phyloP scores from a whole-genome alignment of 1,140 invertebrate genomes.

The Grapholita molesta region DNA sequence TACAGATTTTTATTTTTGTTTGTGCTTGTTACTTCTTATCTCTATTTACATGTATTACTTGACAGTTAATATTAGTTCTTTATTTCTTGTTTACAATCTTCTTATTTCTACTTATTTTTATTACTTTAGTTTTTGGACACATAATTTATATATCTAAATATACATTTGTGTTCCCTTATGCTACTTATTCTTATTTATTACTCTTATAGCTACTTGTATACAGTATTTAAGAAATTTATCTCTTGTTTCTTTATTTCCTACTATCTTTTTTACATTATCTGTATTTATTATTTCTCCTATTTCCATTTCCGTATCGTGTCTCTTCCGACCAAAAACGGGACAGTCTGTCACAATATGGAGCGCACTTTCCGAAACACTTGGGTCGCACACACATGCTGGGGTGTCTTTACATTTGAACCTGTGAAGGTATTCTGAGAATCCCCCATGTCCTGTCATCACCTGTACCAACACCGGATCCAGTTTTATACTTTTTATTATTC shows the following conservation, averaged over 20 bases:
- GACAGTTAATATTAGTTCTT: too few species aligned
- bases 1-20: too few species aligned
- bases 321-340: not conserved
- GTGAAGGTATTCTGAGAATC: not conserved
- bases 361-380: not conserved
- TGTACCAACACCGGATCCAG: not conserved
- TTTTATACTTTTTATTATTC: not conserved
- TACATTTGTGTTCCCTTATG: too few species aligned
- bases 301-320: not conserved
- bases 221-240: not conserved
- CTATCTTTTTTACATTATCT: not conserved
- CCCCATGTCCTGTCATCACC: constrained; percentile 4
- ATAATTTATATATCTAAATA: too few species aligned
- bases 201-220: too few species aligned
- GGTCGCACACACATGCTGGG: not conserved
- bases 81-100: too few species aligned
- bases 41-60: too few species aligned
- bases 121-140: too few species aligned
- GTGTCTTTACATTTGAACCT: not conserved
- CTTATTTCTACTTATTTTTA: too few species aligned
- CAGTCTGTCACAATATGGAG: not conserved
- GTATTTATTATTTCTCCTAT: not conserved
- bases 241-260: not conserved
- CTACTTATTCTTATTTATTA: too few species aligned
- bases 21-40: too few species aligned